A percentile compares a stretch with the other conserved stretches of the same genome.
Conservation (phyloP, 1,140 invertebrate genomes). For the Cotesia vestalis region DNA sequence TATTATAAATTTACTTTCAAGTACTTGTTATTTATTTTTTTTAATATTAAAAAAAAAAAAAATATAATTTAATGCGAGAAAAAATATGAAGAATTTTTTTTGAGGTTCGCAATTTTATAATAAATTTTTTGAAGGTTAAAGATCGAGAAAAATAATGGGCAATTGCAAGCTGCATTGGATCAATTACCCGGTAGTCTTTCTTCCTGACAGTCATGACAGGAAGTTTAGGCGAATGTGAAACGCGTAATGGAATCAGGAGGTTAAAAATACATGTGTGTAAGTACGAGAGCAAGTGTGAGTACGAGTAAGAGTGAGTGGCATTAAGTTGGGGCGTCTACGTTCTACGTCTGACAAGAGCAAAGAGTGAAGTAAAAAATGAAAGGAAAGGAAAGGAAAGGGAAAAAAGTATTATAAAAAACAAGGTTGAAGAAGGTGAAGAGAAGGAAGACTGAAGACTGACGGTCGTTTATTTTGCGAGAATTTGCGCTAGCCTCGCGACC, state of each 20-base stretch:
- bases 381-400: not conserved
- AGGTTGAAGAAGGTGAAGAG: conserved; percentile 21
- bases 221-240: conserved; percentile 49
- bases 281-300: not conserved
- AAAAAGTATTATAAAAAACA: conserved; percentile 28
- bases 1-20: too few species aligned
- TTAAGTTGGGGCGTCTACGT: not conserved
- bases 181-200: conserved; percentile 40
- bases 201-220: conserved; percentile 48
- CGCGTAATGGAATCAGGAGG: conserved; percentile 47
- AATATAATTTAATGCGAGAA: not conserved
- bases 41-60: too few species aligned
- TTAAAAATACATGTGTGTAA: conserved; percentile 35
- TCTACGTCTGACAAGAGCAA: not conserved
- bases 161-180: not conserved
- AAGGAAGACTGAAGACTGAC: conserved; percentile 10
- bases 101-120: too few species aligned
- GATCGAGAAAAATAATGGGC: not conserved
- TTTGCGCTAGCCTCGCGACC: conserved; percentile 51
- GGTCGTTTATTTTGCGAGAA: conserved; percentile 55
- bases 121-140: too few species aligned
- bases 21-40: too few species aligned
- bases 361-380: not conserved
- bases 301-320: too few species aligned
- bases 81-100: too few species aligned